phyloP scores from a whole-genome alignment of 2,888 invertebrate species.

The Drosophila basisetae region DNA sequence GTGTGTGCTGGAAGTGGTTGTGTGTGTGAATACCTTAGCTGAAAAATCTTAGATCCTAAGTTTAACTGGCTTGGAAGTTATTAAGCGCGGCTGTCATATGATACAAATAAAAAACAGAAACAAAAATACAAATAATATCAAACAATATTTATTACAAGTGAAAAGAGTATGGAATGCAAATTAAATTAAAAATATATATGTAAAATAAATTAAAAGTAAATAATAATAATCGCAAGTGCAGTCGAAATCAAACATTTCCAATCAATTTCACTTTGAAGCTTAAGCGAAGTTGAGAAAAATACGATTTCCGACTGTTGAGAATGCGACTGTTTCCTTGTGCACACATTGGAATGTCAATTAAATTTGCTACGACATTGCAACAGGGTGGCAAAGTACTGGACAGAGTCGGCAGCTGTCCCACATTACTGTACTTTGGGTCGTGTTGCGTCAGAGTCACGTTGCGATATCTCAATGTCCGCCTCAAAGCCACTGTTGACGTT shows the following conservation, averaged over 20 bases:
- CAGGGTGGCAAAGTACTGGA: constrained; percentile 6
- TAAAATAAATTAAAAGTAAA: constrained; percentile 46
- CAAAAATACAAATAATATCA: constrained; percentile 17
- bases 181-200: constrained; percentile 21
- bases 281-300: constrained; percentile 19
- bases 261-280: constrained; percentile 28
- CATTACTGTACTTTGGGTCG: constrained; percentile 58
- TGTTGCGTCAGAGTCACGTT: constrained; percentile 52
- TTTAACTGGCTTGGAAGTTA: constrained; percentile 74
- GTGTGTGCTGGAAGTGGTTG: neutral
- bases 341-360: constrained; percentile 54
- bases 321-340: constrained; percentile 48
- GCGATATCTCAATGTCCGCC: constrained; percentile 81
- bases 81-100: constrained; percentile 65
- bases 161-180: constrained; percentile 22
- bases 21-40: constrained; percentile 35
- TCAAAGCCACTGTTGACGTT: constrained; percentile 63
- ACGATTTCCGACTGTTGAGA: constrained; percentile 41
- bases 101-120: constrained; percentile 18
- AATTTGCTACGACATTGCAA: constrained; percentile 39
- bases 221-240: constrained; percentile 54
- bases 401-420: constrained; percentile 16
- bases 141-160: constrained; percentile 54
- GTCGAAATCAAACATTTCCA: constrained; percentile 43
- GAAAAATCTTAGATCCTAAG: constrained; percentile 53